Evolutionary conservation across 2,888 invertebrate species (phyloP), one percentile per base, ranked within the genome.

Genomic region (Drosophila crucigera): DNA sequence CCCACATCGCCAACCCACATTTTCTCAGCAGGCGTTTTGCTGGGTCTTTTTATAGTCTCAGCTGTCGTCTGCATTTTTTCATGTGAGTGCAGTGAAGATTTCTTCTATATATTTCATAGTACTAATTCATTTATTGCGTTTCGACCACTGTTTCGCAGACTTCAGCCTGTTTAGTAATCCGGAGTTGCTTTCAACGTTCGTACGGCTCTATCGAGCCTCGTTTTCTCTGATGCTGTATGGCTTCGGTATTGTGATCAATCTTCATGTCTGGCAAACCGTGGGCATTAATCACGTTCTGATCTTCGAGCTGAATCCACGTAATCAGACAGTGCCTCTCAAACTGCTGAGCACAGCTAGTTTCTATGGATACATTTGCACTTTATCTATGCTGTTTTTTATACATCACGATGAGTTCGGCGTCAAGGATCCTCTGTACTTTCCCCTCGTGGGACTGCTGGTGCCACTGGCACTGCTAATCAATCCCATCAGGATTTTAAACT

Each of bases 201-300:
- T 98, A 84, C 95, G 97, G 59, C 94, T 99, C 54, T 99, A 98
- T 93, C 95, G 99, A 52, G 98, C 98, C 1, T 97, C 98, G 10
- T 95, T 99, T 78, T 95, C 98, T 3, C 94, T 99, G 73, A 96
- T 98, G n/a, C 95, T 98, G 78, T 98, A 97, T 91, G 95, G 98
- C 83, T 98, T 98, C 91, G 94, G 98, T 35, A 96, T 99, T 93
- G 98, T 98, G n/a, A 95, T 98, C 60, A 99, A 99, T 92, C 97
- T 98, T 0, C 98, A 98, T 92, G 98, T 98, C 1, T 99, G 98
- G 98, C 94, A 98, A 73, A 97, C 97, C 0, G 97, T 97, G 0
- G 99, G 99, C 2, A 98, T 99, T 14, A 99, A 99, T 94, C 98
- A 99, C 91, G 98, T 99, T 0, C 94, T 99, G 1, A 99, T 99